These are phyloP conservation scores for Megalops atlanticus DNA, from an alignment of 2,113 vertebrate species.

Conservation along the genomic window DNA sequence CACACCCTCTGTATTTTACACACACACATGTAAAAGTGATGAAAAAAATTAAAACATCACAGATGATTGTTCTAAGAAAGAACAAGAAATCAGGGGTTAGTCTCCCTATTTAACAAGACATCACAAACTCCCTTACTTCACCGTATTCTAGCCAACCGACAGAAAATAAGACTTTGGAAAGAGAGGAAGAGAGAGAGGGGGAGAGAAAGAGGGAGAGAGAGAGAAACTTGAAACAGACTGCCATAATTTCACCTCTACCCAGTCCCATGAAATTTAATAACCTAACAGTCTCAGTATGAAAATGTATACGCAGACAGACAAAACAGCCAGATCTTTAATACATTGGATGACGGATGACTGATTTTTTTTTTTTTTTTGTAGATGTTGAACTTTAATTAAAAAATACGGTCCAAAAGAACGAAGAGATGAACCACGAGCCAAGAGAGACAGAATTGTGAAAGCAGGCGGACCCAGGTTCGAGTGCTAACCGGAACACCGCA, in stretches of 20 bases:
- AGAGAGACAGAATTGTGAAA: slow-evolving; percentile 1
- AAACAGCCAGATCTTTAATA: slow-evolving; percentile 10
- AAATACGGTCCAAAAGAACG: slow-evolving; percentile 1
- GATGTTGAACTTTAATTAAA: background rate
- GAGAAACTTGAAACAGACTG: slow-evolving; percentile 31
- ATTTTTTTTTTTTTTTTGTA: slow-evolving; percentile 23
- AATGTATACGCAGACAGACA: slow-evolving; percentile 14
- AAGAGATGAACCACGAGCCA: background rate
- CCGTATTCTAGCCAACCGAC: no score
- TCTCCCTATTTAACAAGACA: slow-evolving; percentile 27
- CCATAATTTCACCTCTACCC: slow-evolving; percentile 20
- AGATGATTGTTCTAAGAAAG: slow-evolving; percentile 37
- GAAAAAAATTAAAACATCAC: slow-evolving; percentile 50
- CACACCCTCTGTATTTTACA: slow-evolving; percentile 30
- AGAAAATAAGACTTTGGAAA: slow-evolving; percentile 22
- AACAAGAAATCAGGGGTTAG: slow-evolving; percentile 41
- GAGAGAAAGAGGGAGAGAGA: slow-evolving; percentile 26
- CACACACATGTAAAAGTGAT: no score
- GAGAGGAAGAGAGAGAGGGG: background rate
- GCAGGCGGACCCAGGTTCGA: background rate
- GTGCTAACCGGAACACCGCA: background rate
- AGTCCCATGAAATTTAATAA: slow-evolving; percentile 37
- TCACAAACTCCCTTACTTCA: slow-evolving; percentile 27
- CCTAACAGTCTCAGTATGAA: slow-evolving; percentile 18
- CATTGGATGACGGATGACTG: slow-evolving; percentile 13